A percentile compares a stretch with the other conserved stretches of the same genome.
phyloP scores from a whole-genome alignment of 2,888 invertebrate genomes.

The Andrena hattorfiana region DNA sequence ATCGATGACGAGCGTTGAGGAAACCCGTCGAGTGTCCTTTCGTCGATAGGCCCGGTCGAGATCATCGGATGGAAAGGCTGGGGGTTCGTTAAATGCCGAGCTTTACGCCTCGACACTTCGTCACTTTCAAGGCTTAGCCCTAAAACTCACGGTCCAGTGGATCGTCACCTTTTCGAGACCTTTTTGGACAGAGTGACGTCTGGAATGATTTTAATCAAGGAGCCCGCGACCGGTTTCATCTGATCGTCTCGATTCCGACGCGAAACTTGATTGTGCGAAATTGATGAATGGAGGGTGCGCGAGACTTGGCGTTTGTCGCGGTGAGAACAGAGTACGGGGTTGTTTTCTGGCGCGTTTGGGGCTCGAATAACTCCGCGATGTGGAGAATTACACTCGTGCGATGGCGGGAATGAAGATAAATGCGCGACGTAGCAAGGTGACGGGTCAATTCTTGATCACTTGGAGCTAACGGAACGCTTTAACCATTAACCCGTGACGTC shows the following conservation, averaged over 20 bases:
- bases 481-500: not conserved
- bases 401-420: not conserved
- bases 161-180: conserved; percentile 6
- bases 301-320: not conserved
- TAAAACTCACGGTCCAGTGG: conserved; percentile 1
- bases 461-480: conserved; percentile 12
- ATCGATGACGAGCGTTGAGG: not conserved
- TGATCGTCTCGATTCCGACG: not conserved
- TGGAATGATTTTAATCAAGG: not conserved
- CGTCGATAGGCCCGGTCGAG: conserved; percentile 13
- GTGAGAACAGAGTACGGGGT: not conserved
- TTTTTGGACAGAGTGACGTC: not conserved
- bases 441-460: not conserved
- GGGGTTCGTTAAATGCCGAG: conserved; percentile 9
- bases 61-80: conserved; percentile 22
- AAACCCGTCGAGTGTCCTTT: not conserved
- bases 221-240: not conserved
- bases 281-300: too few relatives aligned
- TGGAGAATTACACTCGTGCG: not conserved
- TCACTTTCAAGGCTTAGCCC: conserved; percentile 20
- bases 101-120: conserved; percentile 10
- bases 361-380: not conserved
- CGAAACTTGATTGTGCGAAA: not conserved
- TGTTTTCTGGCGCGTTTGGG: not conserved
- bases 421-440: not conserved